Percentiles rank a stretch among this genome's conserved stretches.
These are phyloP conservation scores for Phrynocephalus forsythii DNA, from an alignment of 2,797 vertebrate genomes.

Conservation along the genomic window DNA sequence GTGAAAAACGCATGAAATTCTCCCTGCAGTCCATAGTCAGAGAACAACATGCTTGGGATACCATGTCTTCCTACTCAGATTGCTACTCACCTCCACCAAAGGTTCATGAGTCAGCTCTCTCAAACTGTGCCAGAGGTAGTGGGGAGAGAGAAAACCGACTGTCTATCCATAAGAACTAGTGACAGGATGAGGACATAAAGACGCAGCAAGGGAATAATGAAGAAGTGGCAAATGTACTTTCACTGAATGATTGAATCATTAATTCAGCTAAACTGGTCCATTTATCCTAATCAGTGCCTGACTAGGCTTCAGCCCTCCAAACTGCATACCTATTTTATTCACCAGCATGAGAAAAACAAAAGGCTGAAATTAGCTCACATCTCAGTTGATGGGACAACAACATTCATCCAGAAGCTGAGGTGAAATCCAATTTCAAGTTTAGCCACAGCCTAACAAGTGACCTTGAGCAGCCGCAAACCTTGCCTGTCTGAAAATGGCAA, in stretches of 20 bases:
- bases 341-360: not conserved
- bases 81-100: not conserved
- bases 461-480: not conserved
- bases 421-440: not conserved
- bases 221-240: not conserved
- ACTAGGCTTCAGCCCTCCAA: not conserved
- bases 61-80: not conserved
- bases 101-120: not conserved
- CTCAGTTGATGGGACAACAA: constrained; percentile 12
- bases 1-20: not conserved
- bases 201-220: not conserved
- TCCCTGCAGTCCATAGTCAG: not conserved
- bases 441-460: not conserved
- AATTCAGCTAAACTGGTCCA: constrained; percentile 6
- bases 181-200: not conserved
- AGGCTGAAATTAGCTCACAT: constrained; percentile 10
- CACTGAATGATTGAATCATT: not conserved
- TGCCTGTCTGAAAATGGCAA: not conserved
- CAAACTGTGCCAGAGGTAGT: not conserved
- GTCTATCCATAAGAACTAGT: not conserved
- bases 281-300: not conserved
- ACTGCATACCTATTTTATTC: constrained; percentile 10
- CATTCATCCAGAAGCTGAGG: not conserved
- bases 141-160: not conserved
- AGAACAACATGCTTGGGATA: not conserved